Base-by-base conservation (phyloP, 2,888 invertebrate species). In the Cataglyphis cursor region DNA sequence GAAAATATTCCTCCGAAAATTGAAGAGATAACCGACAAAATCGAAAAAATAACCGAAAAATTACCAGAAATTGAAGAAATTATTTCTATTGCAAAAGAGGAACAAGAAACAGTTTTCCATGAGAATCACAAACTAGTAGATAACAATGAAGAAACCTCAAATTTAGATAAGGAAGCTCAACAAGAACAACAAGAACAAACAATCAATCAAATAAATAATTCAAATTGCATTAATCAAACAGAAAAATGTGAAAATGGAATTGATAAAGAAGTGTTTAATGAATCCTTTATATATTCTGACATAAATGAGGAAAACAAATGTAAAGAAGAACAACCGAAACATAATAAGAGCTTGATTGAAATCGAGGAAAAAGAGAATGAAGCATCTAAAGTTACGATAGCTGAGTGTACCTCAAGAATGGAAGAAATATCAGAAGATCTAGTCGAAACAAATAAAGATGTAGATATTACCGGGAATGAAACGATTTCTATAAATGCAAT, bases 1-100 rank as follows among this genome's bases (percentile, higher is more conserved):
- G 66, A 84, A 24, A 82, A 66, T 41, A 75, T 41, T 57, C 54
- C 54, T 48, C 31, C 54, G 9, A 21, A 78, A 1, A 18, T 41
- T 62, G n/a, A 3, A 31, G 31, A 31, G 0, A 31, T 4, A 31
- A 31, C 31, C 31, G 31, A 31, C 5, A 31, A 31, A 31, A 31
- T 31, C 6, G 31, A 31, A 6, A 6, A 31, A 2, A 31, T 31
- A 31, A 31, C 31, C 31, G 31, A 31, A 5, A 5, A 48, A 18
- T 18, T 18, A 48, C 18, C 12, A 15, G 70, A 65, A 59, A 44
- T 66, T 59, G 24, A 74, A 10, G 21, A 62, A 10, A 10, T 18
- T 18, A 48, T 18, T 28, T 28, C 66, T 28, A 5, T 28, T 31
- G 12, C n/a, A 35, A 10, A 31, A 18, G 35, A n/a, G 12, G 18